Conservation (phyloP, 1,140 invertebrate genomes). For the Eurosta solidaginis region DNA sequence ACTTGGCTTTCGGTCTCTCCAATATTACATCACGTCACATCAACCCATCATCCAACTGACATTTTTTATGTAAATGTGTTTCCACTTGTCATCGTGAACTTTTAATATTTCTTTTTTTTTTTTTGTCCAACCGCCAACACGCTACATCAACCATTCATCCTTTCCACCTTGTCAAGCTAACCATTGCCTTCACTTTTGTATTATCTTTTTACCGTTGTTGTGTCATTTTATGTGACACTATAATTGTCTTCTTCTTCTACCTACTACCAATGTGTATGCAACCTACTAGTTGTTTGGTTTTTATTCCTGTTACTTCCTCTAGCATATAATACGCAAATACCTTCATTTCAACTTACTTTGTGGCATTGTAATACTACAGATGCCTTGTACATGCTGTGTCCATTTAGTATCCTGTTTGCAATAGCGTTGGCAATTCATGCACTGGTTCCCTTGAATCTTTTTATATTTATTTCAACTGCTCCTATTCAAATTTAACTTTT, state of each 20-base stretch:
- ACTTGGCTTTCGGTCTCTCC: too few species aligned
- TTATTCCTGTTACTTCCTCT: not conserved
- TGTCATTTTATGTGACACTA: slow-evolving; percentile 1
- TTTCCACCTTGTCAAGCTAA: not conserved
- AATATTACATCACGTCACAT: too few species aligned
- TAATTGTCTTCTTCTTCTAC: not conserved
- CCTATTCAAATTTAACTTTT: not conserved
- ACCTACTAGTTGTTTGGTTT: too few species aligned
- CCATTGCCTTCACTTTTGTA: not conserved
- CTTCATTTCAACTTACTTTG: not conserved
- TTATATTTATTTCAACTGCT: not conserved
- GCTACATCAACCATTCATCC: not conserved
- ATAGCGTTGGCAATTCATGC: not conserved
- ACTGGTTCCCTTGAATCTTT: not conserved
- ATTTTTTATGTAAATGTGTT: slow-evolving; percentile 3
- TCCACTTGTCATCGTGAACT: not conserved
- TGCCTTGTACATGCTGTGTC: too few species aligned
- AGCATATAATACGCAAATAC: not conserved
- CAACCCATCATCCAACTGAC: not conserved
- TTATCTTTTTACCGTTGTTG: slow-evolving; percentile 11
- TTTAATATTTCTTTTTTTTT: too few species aligned
- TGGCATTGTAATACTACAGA: not conserved
- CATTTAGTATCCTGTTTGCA: not conserved
- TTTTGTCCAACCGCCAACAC: not conserved
- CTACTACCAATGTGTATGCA: too few species aligned